These are phyloP conservation scores for Nephrocerus scutellatus DNA, from an alignment of 2,888 invertebrate genomes.

Conservation along the genomic window DNA sequence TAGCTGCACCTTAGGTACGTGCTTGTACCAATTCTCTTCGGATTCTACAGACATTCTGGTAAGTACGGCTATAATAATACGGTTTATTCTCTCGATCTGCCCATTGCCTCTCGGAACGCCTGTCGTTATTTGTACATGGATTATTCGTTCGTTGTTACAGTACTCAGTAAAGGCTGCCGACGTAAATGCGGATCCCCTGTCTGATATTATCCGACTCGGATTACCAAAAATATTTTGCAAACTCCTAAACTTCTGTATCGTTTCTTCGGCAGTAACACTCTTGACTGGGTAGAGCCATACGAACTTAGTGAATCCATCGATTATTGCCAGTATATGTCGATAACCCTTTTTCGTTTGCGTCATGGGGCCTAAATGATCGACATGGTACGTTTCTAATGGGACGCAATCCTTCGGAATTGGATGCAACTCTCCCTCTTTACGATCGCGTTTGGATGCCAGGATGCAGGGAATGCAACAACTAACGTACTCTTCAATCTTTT, in stretches of 20 bases:
- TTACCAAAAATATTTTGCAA: constrained; percentile 11
- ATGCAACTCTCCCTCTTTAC: constrained; percentile 1
- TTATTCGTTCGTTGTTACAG: constrained; percentile 9
- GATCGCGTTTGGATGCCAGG: too few relatives aligned
- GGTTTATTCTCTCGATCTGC: constrained; percentile 16
- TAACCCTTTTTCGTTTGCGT: constrained; percentile 1
- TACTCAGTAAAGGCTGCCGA: constrained; percentile 12
- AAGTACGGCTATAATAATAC: too few relatives aligned
- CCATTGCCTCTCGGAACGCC: constrained; percentile 17
- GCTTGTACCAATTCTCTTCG: too few relatives aligned
- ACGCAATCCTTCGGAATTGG: constrained; percentile 6
- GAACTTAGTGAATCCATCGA: constrained; percentile 11
- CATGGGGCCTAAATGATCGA: constrained; percentile 12
- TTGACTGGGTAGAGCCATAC: constrained; percentile 13
- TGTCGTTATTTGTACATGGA: constrained; percentile 14
- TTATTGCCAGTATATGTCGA: constrained; percentile 6
- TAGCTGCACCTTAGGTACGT: too few relatives aligned
- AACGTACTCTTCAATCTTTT: too few relatives aligned
- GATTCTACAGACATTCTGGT: too few relatives aligned
- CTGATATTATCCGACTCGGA: constrained; percentile 14
- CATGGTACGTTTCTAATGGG: constrained; percentile 9
- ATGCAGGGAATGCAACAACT: too few relatives aligned
- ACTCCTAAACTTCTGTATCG: constrained; percentile 4
- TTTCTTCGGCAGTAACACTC: constrained; percentile 10
- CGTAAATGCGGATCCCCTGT: constrained; percentile 13